phyloP scores from a whole-genome alignment of 2,797 vertebrate genomes.

The Lophius americanus region DNA sequence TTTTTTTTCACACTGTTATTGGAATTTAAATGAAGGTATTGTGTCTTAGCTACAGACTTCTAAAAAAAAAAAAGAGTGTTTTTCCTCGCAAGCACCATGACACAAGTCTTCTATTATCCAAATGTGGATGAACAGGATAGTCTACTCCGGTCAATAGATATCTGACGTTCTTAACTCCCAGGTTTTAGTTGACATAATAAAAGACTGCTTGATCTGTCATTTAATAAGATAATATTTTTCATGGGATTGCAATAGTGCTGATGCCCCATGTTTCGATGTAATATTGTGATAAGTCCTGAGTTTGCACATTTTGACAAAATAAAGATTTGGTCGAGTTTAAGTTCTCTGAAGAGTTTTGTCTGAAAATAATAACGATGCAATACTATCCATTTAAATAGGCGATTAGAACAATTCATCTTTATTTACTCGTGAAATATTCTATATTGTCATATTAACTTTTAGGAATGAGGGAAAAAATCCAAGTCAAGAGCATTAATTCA shows the following conservation, averaged over 20 bases:
- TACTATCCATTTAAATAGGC: not conserved
- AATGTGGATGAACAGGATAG: conserved; percentile 25
- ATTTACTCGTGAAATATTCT: not conserved
- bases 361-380: not conserved
- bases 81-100: not conserved
- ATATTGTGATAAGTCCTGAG: not conserved
- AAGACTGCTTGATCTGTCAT: not conserved
- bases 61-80: not conserved
- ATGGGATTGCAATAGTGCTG: not conserved
- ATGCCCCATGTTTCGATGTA: not conserved
- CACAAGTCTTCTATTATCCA: not conserved
- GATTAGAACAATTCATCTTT: not conserved
- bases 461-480: not conserved
- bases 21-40: too few species aligned
- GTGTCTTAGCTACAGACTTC: too few species aligned
- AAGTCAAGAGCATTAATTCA: too few species aligned
- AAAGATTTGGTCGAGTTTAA: too few species aligned
- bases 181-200: conserved; percentile 9
- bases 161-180: not conserved
- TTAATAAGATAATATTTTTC: too few species aligned
- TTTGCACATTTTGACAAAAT: too few species aligned
- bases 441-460: not conserved
- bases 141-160: not conserved
- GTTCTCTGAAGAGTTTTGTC: not conserved
- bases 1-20: too few species aligned